Evolutionary conservation across 2,888 invertebrate species (phyloP), one percentile per base, ranked within the genome.

Genomic region (Exocentrus adspersus): DNA sequence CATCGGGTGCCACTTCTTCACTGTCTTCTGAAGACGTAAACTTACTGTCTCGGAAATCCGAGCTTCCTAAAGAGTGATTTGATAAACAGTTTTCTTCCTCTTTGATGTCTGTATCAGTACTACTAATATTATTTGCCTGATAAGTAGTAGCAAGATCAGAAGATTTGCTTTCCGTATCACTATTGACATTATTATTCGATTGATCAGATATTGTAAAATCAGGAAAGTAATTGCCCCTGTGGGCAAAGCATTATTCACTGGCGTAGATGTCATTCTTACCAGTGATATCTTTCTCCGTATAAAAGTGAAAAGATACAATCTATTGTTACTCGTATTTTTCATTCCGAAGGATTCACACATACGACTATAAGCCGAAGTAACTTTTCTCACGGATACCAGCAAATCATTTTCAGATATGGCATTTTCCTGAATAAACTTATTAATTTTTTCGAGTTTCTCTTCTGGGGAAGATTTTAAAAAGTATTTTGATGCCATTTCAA

Each of bases 1-100:
- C n/a, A 12, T 53, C 19, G n/a, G 41, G 41, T 3, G 20, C 41
- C 14, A 53, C 53, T 53, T 53, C 41, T 32, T 53, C 41, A 32
- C 53, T 41, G 1, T 6, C 6, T 16, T 16, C 30, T 32, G 16
- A 14, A 17, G 17, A 51, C 6, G 16, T 50, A 7, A 30, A 30
- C 14, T 12, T 46, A 46, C 12, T n/a, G n/a, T n/a, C n/a, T n/a
- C n/a, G n/a, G n/a, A n/a, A n/a, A n/a, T n/a, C n/a, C n/a, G n/a
- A n/a, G n/a, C n/a, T n/a, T n/a, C n/a, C n/a, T n/a, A n/a, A n/a
- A n/a, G n/a, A n/a, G n/a, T n/a, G n/a, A n/a, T n/a, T n/a, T n/a
- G n/a, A n/a, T n/a, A n/a, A n/a, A n/a, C n/a, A n/a, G n/a, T n/a
- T n/a, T n/a, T n/a, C n/a, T n/a, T n/a, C n/a, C n/a, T n/a, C n/a